Evolutionary conservation across 2,888 invertebrate genomes (phyloP).

Genomic region (Cylloceria caligata): DNA sequence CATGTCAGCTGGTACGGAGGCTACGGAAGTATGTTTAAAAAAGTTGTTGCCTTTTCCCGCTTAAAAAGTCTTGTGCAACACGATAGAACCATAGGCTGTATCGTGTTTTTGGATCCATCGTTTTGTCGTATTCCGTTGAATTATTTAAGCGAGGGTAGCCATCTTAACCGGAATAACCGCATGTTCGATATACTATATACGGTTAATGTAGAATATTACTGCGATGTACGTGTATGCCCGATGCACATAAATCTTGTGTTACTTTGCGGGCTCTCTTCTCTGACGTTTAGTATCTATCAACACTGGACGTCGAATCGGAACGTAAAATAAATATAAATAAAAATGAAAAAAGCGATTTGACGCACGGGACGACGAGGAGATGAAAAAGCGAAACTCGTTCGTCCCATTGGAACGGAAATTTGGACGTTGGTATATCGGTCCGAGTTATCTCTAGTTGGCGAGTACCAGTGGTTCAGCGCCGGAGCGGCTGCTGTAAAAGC

Average conservation of each 20-base stretch:
- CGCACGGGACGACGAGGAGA: neutral
- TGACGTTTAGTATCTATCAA: conserved; percentile 61
- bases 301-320: conserved; percentile 33
- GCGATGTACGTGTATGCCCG: no score
- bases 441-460: conserved; percentile 45
- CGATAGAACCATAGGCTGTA: no score
- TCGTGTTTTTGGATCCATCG: no score
- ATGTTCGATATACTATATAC: neutral
- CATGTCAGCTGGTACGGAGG: no score
- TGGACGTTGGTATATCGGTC: conserved; percentile 51
- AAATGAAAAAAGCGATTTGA: conserved; percentile 25
- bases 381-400: conserved; percentile 46
- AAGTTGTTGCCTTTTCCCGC: no score
- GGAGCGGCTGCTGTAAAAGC: conserved; percentile 16
- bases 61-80: no score
- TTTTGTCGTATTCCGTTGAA: no score
- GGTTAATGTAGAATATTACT: neutral
- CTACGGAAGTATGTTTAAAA: no score
- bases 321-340: conserved; percentile 41
- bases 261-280: conserved; percentile 22
- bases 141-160: no score
- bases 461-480: conserved; percentile 13
- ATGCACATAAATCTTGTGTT: conserved; percentile 19
- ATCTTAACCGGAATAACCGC: neutral
- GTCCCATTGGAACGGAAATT: conserved; percentile 59